Evolutionary conservation across 2,888 invertebrate genomes (phyloP).

Genomic region (Congeria kusceri): DNA sequence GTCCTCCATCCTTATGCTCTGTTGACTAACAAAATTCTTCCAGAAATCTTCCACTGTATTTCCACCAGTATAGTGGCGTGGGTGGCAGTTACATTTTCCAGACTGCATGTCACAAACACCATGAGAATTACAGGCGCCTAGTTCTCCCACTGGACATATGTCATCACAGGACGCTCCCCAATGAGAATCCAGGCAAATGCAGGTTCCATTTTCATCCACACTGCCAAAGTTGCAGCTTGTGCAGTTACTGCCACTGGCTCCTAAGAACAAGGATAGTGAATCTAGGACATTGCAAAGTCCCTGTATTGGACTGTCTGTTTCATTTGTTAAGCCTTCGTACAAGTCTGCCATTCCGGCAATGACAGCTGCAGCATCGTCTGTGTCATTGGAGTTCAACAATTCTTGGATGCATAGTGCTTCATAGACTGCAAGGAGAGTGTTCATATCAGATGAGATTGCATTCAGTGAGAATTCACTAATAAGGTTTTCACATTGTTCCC

Average conservation of each 20-base stretch:
- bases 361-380: constrained; percentile 55
- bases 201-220: constrained; percentile 34
- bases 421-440: constrained; percentile 41
- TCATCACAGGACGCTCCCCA: constrained; percentile 68
- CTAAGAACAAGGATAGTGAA: constrained; percentile 44
- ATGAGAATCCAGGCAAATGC: constrained; percentile 66
- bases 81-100: constrained; percentile 66
- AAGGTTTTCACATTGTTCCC: constrained; percentile 53
- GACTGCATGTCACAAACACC: constrained; percentile 61
- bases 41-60: constrained; percentile 58
- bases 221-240: constrained; percentile 68
- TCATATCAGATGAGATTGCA: constrained; percentile 42
- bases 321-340: constrained; percentile 39
- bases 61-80: constrained; percentile 62
- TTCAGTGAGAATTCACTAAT: constrained; percentile 50
- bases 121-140: constrained; percentile 64
- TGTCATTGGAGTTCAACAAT: constrained; percentile 51
- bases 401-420: constrained; percentile 62
- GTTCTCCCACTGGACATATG: constrained; percentile 64
- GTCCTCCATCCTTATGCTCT: constrained; percentile 9
- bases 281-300: constrained; percentile 43
- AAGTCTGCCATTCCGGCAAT: constrained; percentile 54
- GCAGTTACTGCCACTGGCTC: constrained; percentile 63
- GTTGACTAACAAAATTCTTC: constrained; percentile 32
- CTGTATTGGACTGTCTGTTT: constrained; percentile 47